Evolutionary conservation across 2,888 invertebrate genomes (phyloP), one percentile per base, ranked within the genome.

Genomic region (Harmothoe impar): DNA sequence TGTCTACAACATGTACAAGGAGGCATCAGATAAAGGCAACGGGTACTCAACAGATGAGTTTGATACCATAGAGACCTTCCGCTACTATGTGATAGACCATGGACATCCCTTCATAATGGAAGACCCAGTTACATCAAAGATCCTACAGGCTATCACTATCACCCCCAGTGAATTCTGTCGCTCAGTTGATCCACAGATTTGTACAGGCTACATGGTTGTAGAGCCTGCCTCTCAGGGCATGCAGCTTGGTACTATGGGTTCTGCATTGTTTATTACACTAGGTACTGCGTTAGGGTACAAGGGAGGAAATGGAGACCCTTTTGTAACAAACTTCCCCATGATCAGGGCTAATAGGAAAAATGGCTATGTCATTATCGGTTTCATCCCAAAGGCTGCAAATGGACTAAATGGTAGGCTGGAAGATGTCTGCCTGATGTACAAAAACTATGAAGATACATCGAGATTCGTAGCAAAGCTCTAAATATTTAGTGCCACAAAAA

Each of bases 31-130:
- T n/a, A 62, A 20, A 5, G 62, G 62, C 20, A n/a, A 62, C n/a
- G 62, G 62, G 0, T 62, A 62, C n/a, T 62, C 62, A 3, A 62
- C 62, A n/a, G 62, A 62, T 62, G 62, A 62, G 62, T 62, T 62
- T n/a, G 23, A 20, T 15, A 62, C 3, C n/a, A 62, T 62, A 20
- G 20, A 20, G 20, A 62, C 62, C 23, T 62, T 62, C n/a, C 62
- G 20, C 62, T 84, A n/a, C 25, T 84, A 12, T 35, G 84, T 84
- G 84, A 43, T 84, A 7, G 84, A 84, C 84, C 84, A 84, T 29
- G 84, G 84, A 17, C 84, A 84, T 29, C 10, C 84, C 1, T 25
- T 84, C 23, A 29, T 84, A 0, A 17, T 29, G 5, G 84, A 51
- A 10, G 51, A 84, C 7, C 23, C 43, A 1, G 7, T 29, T 20